Base-by-base conservation (phyloP, 2,113 vertebrate species). In the Coturnix japonica region DNA sequence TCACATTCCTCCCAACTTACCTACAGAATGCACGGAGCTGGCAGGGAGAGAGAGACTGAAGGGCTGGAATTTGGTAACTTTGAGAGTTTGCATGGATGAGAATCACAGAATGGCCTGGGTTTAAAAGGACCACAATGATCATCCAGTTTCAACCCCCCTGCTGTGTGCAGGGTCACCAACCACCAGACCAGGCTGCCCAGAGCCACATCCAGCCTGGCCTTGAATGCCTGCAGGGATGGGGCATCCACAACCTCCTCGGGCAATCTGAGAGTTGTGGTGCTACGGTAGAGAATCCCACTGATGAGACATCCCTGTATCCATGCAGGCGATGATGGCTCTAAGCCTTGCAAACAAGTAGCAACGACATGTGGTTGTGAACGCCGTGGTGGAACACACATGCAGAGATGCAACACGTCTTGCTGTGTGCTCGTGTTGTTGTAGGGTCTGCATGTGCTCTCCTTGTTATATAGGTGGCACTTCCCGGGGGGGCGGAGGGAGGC, bases 391-490 rank as follows among this genome's bases (percentile, higher is more conserved):
- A 7, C 93, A 44, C 74, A 37, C 28, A 37, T 37, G 78, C 26
- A 54, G 76, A n/a, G 83, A 82, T 4, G 85, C 78, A 70, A 81
- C 88, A 90, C 31, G 60, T 56, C 60, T 87, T 61, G 46, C 35
- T 33, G 56, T 28, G 91, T 60, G 69, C 71, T 64, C 77, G 1
- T 65, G 44, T 53, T 91, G 78, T 69, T 61, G n/a, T 64, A 86
- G 41, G 79, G 93, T 67, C 79, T 60, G 83, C 80, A 77, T 79
- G 88, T 73, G n/a, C 78, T 70, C 65, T 63, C 94, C 94, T 88
- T 90, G 81, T 91, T 71, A 81, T 81, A 91, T 81, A 91, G 89
- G 85, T 85, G 92, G 81, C 72, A 77, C 89, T 93, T 80, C 47
- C 82, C 83, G 61, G 49, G 59, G 59, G 28, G 8, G 35, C 35